Conservation (phyloP, 2,888 invertebrate genomes). For the Nymphalis urticae region DNA sequence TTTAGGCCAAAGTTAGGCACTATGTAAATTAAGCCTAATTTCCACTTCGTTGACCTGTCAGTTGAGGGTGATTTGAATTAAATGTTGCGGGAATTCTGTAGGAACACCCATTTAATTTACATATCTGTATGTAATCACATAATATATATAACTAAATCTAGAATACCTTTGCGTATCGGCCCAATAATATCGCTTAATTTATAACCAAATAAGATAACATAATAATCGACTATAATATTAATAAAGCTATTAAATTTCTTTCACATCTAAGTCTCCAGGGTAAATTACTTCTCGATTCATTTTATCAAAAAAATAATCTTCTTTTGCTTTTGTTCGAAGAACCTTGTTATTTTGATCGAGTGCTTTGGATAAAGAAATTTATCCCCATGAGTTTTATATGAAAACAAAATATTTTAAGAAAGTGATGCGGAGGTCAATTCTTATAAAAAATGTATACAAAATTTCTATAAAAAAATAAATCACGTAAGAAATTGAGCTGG, state of each 20-base stretch:
- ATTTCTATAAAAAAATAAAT: too few species aligned
- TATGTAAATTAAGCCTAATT: slow-evolving; percentile 10
- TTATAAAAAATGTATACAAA: too few species aligned
- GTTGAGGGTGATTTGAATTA: neutral
- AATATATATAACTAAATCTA: too few species aligned
- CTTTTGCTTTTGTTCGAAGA: neutral
- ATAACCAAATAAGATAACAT: neutral
- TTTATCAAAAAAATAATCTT: neutral
- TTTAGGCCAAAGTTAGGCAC: neutral
- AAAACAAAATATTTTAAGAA: too few species aligned
- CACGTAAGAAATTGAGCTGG: too few species aligned
- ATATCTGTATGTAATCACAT: neutral
- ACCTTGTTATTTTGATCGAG: neutral
- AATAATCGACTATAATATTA: neutral
- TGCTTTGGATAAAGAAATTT: neutral
- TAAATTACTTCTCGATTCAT: slow-evolving; percentile 1
- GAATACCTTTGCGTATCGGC: neutral
- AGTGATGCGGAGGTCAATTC: too few species aligned
- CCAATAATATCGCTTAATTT: neutral
- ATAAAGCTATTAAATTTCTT: neutral
- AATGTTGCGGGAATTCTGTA: neutral
- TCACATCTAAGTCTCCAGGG: neutral
- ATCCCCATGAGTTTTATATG: too few species aligned
- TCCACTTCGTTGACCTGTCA: slow-evolving; percentile 7
- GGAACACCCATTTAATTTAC: neutral